Evolutionary conservation across 2,797 vertebrate genomes (phyloP).

Genomic region (Centroberyx gerrardi): DNA sequence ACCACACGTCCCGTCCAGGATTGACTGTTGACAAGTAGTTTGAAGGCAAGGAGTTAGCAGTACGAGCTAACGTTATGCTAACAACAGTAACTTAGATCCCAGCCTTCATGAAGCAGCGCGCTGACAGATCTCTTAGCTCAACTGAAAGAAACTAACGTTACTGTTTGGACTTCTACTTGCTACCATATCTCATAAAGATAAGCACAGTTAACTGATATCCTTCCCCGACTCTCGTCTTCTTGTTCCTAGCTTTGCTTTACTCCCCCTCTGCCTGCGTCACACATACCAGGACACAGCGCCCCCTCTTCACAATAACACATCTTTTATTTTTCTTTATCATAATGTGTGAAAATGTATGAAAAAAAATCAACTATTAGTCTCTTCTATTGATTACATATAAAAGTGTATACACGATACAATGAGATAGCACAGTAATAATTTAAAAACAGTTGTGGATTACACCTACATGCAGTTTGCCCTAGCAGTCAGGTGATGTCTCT

Average conservation of each 20-base stretch:
- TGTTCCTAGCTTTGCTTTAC: constrained; percentile 52
- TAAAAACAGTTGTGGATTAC: not conserved
- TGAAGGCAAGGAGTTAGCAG: constrained; percentile 62
- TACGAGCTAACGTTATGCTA: constrained; percentile 72
- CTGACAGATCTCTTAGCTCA: not conserved
- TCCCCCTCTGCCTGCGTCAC: constrained; percentile 63
- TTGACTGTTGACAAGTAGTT: constrained; percentile 80
- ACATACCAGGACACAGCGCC: constrained; percentile 71
- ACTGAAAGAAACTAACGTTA: not conserved
- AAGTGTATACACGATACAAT: no score
- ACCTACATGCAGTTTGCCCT: constrained; percentile 45
- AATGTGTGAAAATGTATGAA: no score
- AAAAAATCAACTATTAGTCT: not conserved
- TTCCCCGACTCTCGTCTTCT: constrained; percentile 51
- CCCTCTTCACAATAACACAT: constrained; percentile 14
- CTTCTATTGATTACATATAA: not conserved
- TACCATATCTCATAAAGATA: constrained; percentile 45
- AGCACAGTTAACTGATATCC: constrained; percentile 49
- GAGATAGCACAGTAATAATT: no score
- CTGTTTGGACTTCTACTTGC: constrained; percentile 22
- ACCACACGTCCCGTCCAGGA: constrained; percentile 47
- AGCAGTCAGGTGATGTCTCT: constrained; percentile 69
- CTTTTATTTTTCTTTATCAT: no score
- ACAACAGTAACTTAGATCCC: constrained; percentile 55
- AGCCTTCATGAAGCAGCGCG: constrained; percentile 31